phyloP scores from a whole-genome alignment of 2,113 vertebrate genomes.

The Erythrocercus mccallii region DNA sequence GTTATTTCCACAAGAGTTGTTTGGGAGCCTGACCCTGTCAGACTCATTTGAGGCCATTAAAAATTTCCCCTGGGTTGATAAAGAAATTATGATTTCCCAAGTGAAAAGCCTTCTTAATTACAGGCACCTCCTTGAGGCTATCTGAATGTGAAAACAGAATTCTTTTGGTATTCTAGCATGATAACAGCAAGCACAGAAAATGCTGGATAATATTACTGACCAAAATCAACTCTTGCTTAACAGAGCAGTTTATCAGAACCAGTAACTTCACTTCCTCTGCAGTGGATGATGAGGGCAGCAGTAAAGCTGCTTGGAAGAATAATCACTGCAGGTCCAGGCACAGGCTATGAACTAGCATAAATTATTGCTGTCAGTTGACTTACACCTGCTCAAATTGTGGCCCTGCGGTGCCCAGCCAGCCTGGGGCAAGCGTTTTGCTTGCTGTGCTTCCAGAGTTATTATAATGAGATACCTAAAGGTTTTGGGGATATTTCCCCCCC shows the following conservation, averaged over 20 bases:
- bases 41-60: neutral
- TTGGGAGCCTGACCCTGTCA: neutral
- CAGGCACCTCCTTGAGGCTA: neutral
- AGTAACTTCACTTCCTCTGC: neutral
- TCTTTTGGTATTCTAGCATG: neutral
- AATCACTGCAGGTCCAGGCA: neutral
- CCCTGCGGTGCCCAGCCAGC: neutral
- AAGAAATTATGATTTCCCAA: neutral
- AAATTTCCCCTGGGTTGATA: neutral
- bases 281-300: neutral
- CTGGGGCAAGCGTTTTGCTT: neutral
- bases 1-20: neutral
- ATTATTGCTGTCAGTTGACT: neutral
- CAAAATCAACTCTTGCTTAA: neutral
- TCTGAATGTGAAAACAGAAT: neutral
- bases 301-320: neutral
- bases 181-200: neutral
- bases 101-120: neutral
- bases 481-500: fast-evolving
- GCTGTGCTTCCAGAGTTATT: neutral
- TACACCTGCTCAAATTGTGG: neutral
- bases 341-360: neutral
- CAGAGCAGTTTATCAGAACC: neutral
- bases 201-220: neutral
- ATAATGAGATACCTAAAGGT: neutral